Percentiles rank a stretch among this genome's conserved stretches.
Conservation (phyloP, 2,888 invertebrate genomes). For the Lepidochitona cinerea region DNA sequence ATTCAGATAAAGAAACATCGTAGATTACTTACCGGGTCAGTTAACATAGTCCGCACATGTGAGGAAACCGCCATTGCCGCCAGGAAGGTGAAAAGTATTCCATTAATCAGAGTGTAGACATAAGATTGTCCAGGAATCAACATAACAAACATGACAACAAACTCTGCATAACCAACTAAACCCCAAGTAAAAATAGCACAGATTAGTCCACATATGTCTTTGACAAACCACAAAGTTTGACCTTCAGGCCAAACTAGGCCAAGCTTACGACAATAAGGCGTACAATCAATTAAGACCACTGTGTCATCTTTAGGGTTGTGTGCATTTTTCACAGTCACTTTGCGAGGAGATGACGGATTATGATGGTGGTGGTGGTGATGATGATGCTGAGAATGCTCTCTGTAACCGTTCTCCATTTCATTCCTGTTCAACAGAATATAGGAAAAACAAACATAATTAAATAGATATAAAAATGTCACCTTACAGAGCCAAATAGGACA, state of each 20-base stretch:
- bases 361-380: too few relatives aligned
- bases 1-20: too few relatives aligned
- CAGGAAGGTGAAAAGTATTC: slow-evolving; percentile 83
- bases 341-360: neutral
- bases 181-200: slow-evolving; percentile 87
- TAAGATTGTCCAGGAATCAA: slow-evolving; percentile 85
- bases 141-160: slow-evolving; percentile 85
- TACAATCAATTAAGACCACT: slow-evolving; percentile 58
- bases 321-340: neutral
- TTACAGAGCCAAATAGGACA: too few relatives aligned
- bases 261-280: slow-evolving; percentile 51
- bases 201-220: slow-evolving; percentile 88
- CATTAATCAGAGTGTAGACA: slow-evolving; percentile 75
- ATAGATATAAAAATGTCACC: too few relatives aligned
- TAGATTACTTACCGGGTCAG: slow-evolving; percentile 90
- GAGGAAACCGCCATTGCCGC: slow-evolving; percentile 82
- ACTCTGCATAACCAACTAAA: slow-evolving; percentile 88
- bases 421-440: too few relatives aligned
- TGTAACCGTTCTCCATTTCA: too few relatives aligned
- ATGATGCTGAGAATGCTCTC: too few relatives aligned
- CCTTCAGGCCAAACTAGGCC: slow-evolving; percentile 40
- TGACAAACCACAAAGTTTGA: slow-evolving; percentile 77
- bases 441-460: too few relatives aligned
- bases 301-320: slow-evolving; percentile 52
- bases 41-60: slow-evolving; percentile 85